phyloP scores from a whole-genome alignment of 2,113 vertebrate species.

The Brachyistius frenatus region DNA sequence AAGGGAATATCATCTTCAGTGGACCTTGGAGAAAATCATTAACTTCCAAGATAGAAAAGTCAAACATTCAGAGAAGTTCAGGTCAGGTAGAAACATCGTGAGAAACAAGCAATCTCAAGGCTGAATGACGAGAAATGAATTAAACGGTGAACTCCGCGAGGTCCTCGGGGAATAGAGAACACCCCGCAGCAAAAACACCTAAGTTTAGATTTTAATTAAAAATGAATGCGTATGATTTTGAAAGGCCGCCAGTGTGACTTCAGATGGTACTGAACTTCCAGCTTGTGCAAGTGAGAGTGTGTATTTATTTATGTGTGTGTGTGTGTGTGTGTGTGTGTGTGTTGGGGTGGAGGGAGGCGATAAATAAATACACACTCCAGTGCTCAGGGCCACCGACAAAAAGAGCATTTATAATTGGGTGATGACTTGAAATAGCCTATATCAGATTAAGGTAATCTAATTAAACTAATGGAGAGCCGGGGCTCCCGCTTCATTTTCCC shows the following conservation, averaged over 20 bases:
- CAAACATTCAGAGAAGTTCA: slow-evolving; percentile 33
- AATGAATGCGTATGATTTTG: slow-evolving; percentile 48
- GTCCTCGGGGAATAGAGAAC: slow-evolving; percentile 29
- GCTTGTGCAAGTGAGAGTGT: slow-evolving; percentile 5
- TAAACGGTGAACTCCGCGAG: slow-evolving; percentile 31
- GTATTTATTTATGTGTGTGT: slow-evolving; percentile 4
- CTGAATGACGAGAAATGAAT: slow-evolving; percentile 53
- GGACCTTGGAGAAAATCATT: slow-evolving; percentile 42
- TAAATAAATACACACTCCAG: slow-evolving; percentile 64
- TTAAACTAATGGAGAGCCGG: slow-evolving; percentile 69
- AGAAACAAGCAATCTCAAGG: slow-evolving; percentile 45
- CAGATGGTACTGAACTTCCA: slow-evolving; percentile 20
- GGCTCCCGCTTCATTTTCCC: slow-evolving; percentile 46
- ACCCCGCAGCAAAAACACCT: slow-evolving; percentile 52
- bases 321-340: slow-evolving; percentile 2
- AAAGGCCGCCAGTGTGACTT: slow-evolving; percentile 36
- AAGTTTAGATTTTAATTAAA: slow-evolving; percentile 64
- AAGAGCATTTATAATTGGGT: slow-evolving; percentile 68
- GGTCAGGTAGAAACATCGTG: slow-evolving; percentile 29
- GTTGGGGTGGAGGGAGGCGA: slow-evolving; percentile 16
- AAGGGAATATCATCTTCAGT: slow-evolving; percentile 22
- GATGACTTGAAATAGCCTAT: slow-evolving; percentile 66
- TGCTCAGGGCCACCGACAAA: slow-evolving; percentile 68
- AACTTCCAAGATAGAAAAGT: slow-evolving; percentile 41
- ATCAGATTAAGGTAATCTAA: slow-evolving; percentile 77